Percentiles rank a stretch among this genome's conserved stretches.
Evolutionary conservation across 2,888 invertebrate species (phyloP).

Genomic region (Gastrophysa polygoni): DNA sequence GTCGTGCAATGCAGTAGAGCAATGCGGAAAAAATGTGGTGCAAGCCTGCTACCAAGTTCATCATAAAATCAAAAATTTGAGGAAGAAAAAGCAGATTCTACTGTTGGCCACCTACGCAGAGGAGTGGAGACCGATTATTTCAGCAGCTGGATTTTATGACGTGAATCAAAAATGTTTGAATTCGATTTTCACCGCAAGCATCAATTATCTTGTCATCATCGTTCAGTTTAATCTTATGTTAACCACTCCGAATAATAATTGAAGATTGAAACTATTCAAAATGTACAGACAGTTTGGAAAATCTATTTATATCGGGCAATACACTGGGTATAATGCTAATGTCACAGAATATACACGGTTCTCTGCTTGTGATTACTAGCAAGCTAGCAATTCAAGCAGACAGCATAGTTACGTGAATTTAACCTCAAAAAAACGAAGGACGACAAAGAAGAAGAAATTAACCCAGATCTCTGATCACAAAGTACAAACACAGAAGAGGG

Average conservation of each 20-base stretch:
- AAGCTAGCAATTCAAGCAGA: no score
- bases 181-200: background rate
- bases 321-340: no score
- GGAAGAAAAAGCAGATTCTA: background rate
- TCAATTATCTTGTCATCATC: background rate
- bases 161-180: conserved; percentile 11
- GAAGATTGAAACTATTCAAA: no score
- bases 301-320: no score
- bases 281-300: no score
- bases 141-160: conserved; percentile 13
- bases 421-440: no score
- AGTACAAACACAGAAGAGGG: no score
- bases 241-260: background rate
- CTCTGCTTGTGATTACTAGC: no score
- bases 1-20: conserved; percentile 1
- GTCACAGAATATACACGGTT: no score
- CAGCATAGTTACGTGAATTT: no score
- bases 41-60: background rate
- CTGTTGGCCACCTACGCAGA: background rate
- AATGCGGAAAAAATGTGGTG: background rate
- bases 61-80: background rate
- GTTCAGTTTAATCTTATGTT: conserved; percentile 10
- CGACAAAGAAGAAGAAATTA: no score
- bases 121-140: conserved; percentile 1
- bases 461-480: no score